These are phyloP conservation scores for Amazona finschi DNA, from an alignment of 2,797 vertebrate genomes.

Conservation along the genomic window DNA sequence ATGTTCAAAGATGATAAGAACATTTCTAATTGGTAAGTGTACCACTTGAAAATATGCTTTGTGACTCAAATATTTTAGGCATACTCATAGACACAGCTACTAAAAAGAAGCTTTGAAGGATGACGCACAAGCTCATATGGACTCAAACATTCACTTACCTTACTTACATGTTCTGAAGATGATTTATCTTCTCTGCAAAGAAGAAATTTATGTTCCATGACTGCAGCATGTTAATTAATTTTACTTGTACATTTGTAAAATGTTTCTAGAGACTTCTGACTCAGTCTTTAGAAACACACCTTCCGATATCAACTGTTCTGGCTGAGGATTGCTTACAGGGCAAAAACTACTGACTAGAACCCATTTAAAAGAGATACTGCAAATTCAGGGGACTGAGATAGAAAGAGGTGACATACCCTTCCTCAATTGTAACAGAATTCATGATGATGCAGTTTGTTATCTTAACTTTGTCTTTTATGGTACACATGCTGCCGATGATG, in stretches of 20 bases:
- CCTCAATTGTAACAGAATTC: slow-evolving; percentile 94
- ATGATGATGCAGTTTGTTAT: slow-evolving; percentile 94
- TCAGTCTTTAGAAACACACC: neutral
- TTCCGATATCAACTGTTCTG: neutral
- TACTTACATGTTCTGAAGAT: neutral
- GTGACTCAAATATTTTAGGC: neutral
- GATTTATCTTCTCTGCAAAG: neutral
- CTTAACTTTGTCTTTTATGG: slow-evolving; percentile 89
- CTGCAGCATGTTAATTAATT: neutral
- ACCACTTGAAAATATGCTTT: neutral
- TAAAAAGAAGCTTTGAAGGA: neutral
- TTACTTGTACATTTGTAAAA: neutral
- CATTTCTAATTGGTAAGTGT: neutral
- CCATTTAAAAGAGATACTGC: neutral
- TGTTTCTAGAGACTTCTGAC: neutral
- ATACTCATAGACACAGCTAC: neutral
- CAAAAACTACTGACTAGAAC: neutral
- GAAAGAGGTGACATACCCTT: slow-evolving; percentile 83
- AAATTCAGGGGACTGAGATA: neutral
- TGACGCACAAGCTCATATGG: neutral
- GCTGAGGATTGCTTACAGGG: neutral
- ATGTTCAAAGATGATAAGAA: neutral
- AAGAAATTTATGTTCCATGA: neutral
- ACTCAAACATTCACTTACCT: neutral
- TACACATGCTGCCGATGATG: slow-evolving; percentile 84